Base-by-base conservation (phyloP, 2,888 invertebrate genomes). In the Ormia ochracea region DNA sequence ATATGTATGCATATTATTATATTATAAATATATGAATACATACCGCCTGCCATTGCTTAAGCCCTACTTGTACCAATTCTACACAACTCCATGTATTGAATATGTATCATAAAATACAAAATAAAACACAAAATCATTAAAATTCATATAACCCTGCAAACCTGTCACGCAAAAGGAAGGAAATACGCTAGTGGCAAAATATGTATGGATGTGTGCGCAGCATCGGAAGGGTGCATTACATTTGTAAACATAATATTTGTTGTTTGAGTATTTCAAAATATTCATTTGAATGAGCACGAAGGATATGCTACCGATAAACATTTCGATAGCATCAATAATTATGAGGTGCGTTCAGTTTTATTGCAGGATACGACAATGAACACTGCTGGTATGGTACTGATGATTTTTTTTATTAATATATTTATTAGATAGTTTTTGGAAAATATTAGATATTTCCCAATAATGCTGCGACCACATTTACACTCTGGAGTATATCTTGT, bases 241-340 rank as follows among this genome's bases (percentile, higher is more conserved):
- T 65, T 77, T 70, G 58, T 52, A 70, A 70, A 77, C 65, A 59
- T 58, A 56, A 72, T 65, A 77, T 70, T 50, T 65, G 77, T 58
- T 70, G 70, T 77, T 77, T 70, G 77, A 77, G 70, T 70, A 65
- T 70, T 63, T 56, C 63, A 77, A 54, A 61, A 58, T 61, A 56
- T 74, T 74, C 69, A 77, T 70, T 63, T 77, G 70, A 77, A 63
- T 70, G 76, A 63, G 70, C 76, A 70, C 33, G 50, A 66, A 66
- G 58, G 74, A 21, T 0, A 10, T 6, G n/a, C 3, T 41, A 45
- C 74, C 66, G 50, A 5, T 50, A 33, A 41, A 74, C 56, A 73
- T 21, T 70, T 50, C 19, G 0, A 6, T 3, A 14, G 14, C 41
- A 14, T 41, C n/a, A 1, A 14, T 14, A 38, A 14, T 3, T 1